Base-by-base conservation (phyloP, 2,797 vertebrate genomes). In the Pseudocheirus occidentalis region DNA sequence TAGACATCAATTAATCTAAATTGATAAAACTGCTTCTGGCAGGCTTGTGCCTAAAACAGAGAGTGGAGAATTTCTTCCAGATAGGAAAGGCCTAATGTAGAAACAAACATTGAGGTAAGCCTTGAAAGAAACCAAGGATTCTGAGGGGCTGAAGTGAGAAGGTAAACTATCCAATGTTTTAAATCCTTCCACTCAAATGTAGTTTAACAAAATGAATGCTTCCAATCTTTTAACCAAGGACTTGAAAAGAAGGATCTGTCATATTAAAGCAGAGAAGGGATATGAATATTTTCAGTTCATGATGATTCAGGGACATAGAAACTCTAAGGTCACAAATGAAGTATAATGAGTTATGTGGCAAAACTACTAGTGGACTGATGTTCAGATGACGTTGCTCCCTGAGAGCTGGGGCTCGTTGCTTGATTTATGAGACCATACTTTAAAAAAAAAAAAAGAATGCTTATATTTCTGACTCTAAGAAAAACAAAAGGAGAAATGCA, bases 261-360 rank as follows among this genome's bases (percentile, higher is more conserved):
- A 95, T 94, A 98, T 89, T 97, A 95, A 93, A 97, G 58, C 92
- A 98, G 94, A 97, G 93, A 94, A 96, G 0, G 21, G 1, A 97
- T 4, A 94, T 95, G 93, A 98, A 98, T 57, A 91, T 91, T 96
- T 95, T 94, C 31, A 95, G 55, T 97, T 98, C 96, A 97, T 95
- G 95, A 97, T 95, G 94, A 98, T 96, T 98, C 98, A 98, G 96
- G 97, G 96, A 94, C 92, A 97, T 95, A 96, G 96, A 97, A 98
- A 98, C 92, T 98, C 97, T 98, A 97, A 98, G 97, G 98, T 98
- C 97, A 98, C 81, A 96, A 97, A 96, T 97, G 96, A 98, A 98
- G 98, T 97, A 96, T 97, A 98, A 98, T 98, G 96, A 98, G 96
- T 95, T 97, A 98, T 62, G 89, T 97, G 96, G 98, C 95, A 96